Conservation (phyloP, 2,888 invertebrate genomes). For the Caradrina clavipalpis region DNA sequence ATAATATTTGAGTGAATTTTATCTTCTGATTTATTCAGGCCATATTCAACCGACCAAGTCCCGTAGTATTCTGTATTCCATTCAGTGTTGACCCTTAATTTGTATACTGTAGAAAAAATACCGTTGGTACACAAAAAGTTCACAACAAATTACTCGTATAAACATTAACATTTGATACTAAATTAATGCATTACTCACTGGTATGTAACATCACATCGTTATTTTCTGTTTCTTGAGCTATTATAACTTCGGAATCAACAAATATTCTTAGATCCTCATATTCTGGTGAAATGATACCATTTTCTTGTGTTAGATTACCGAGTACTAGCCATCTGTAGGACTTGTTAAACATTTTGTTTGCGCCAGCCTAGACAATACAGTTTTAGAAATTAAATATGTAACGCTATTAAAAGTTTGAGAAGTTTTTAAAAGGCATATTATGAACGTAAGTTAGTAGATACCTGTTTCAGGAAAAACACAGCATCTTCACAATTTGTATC, state of each 20-base stretch:
- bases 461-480: constrained; percentile 65
- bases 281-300: constrained; percentile 48
- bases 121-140: background rate
- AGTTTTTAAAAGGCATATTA: background rate
- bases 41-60: constrained; percentile 69
- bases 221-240: constrained; percentile 62
- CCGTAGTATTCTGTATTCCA: constrained; percentile 76
- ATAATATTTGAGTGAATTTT: constrained; percentile 62
- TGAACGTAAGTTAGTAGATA: constrained; percentile 41
- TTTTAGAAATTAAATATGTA: background rate
- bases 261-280: constrained; percentile 67
- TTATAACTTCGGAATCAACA: constrained; percentile 77
- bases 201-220: constrained; percentile 62
- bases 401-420: background rate
- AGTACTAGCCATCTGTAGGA: constrained; percentile 80
- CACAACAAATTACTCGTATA: background rate
- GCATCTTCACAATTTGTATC: constrained; percentile 61
- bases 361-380: constrained; percentile 67
- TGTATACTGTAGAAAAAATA: constrained; percentile 73
- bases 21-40: constrained; percentile 68
- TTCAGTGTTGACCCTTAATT: constrained; percentile 64
- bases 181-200: constrained; percentile 65
- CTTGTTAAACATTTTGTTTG: constrained; percentile 68
- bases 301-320: constrained; percentile 48
- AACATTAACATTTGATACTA: background rate